Evolutionary conservation across 1,140 invertebrate species (phyloP), one percentile per base, ranked within the genome.

Genomic region (Drosophila pallidifrons): DNA sequence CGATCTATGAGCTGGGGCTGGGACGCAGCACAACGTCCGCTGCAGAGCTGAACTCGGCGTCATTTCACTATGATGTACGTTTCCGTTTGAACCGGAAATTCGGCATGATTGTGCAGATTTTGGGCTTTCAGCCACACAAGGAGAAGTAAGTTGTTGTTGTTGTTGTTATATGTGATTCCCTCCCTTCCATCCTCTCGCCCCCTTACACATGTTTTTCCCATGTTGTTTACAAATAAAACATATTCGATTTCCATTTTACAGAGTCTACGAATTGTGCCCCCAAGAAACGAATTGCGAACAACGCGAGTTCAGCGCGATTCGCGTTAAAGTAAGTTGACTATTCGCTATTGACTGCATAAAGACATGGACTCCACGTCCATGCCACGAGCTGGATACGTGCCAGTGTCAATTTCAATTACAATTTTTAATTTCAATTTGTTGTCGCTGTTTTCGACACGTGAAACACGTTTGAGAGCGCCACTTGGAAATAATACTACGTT

Each of bases 81-180:
- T 92, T 92, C 88, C 91, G 85, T 35, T 43, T 82, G 51, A 92
- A 86, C 88, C 79, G 91, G 64, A 92, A 90, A 71, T 80, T 91
- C 55, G 91, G 91, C 69, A 92, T 92, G 91, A 83, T 92, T 89
- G 91, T 92, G 74, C 88, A 90, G 64, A 91, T 92, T 83, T 81
- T 91, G 46, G 91, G 91, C 51, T 87, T 92, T 55, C 80, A 90
- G 73, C 76, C 85, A 47, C 75, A 92, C 73, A 82, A 89, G 77
- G 87, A 87, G 77, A 92, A 89, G 91, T 92, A 79, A 82, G 85
- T 81, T 59, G 13, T 30, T 30, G n/a, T 25, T 25, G 20, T 25
- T 25, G 20, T 25, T 25, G 20, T 25, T 25, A 25, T 25, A 25
- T 25, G 3, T 25, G 20, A 13, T 47, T 32, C 10, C 5, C 16